Percentiles rank a stretch among this genome's conserved stretches.
These are phyloP conservation scores for Bucco capensis DNA, from an alignment of 2,113 vertebrate genomes.

Conservation along the genomic window DNA sequence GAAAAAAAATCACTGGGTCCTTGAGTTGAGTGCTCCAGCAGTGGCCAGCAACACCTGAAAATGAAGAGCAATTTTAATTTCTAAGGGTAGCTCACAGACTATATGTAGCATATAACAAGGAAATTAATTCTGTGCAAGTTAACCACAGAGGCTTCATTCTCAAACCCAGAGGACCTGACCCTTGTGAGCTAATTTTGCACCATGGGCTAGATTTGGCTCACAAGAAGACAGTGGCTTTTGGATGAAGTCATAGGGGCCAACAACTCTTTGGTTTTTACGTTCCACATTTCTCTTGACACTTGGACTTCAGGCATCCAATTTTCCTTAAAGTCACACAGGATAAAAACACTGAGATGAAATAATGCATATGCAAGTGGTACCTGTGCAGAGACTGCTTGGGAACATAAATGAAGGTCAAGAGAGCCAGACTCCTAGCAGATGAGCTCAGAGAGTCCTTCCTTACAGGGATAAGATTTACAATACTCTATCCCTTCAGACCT, in stretches of 20 bases:
- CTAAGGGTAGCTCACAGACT: neutral
- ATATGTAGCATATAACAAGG: neutral
- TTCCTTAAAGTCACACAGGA: neutral
- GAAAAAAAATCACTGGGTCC: neutral
- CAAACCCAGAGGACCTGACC: neutral
- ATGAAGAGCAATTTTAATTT: neutral
- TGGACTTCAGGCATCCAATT: neutral
- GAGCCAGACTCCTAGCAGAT: neutral
- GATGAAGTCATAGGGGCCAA: neutral
- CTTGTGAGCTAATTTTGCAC: neutral
- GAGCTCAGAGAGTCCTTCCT: neutral
- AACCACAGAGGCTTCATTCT: neutral
- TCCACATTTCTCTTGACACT: neutral
- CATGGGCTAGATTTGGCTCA: neutral
- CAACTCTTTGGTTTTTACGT: neutral
- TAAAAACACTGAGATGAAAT: neutral
- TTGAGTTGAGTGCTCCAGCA: neutral
- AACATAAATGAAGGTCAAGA: neutral
- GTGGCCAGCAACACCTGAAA: neutral
- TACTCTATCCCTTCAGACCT: neutral
- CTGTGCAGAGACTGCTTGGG: neutral
- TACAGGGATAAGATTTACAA: neutral
- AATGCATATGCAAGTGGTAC: neutral
- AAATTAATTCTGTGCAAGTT: neutral
- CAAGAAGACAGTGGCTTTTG: neutral